Evolutionary conservation across 2,888 invertebrate species (phyloP), one percentile per base, ranked within the genome.

Genomic region (Allolobophora icterica): DNA sequence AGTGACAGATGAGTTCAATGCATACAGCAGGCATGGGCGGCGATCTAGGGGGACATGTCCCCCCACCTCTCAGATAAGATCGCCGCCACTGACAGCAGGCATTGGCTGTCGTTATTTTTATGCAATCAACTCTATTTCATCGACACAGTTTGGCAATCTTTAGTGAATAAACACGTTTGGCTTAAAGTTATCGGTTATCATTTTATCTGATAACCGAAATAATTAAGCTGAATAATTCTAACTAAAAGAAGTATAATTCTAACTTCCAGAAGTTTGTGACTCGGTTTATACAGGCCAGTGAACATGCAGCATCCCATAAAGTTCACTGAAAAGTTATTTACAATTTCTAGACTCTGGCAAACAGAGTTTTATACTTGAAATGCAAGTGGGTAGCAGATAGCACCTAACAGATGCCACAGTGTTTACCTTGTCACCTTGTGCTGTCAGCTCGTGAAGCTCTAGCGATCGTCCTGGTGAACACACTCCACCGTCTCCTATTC

Each of bases 241-340:
- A 71, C 71, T 71, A n/a, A n/a, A n/a, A n/a, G n/a, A n/a, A n/a
- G n/a, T n/a, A 11, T 8, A 8, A 71, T 13, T 71, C 30, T 30
- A 71, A 71, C 71, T 71, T 71, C n/a, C n/a, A 71, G 71, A 71
- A 71, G 71, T 71, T 71, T 71, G 71, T n/a, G 71, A n/a, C 71
- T 71, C 71, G 8, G n/a, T n/a, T 71, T 71, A n/a, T 30, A 8
- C 17, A 24, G 24, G 52, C 24, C 52, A n/a, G n/a, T 71, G 71
- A n/a, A n/a, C 52, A 71, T 30, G n/a, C 71, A 71, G 24, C 58
- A 58, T 58, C n/a, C 13, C 30, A 71, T 11, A n/a, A 71, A n/a
- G 30, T 71, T n/a, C 6, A n/a, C n/a, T 30, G 71, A n/a, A n/a
- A 71, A 71, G 71, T 71, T 1, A 71, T n/a, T 71, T 71, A 8